Evolutionary conservation across 2,888 invertebrate species (phyloP), one percentile per base, ranked within the genome.

Genomic region (Merodon equestris): DNA sequence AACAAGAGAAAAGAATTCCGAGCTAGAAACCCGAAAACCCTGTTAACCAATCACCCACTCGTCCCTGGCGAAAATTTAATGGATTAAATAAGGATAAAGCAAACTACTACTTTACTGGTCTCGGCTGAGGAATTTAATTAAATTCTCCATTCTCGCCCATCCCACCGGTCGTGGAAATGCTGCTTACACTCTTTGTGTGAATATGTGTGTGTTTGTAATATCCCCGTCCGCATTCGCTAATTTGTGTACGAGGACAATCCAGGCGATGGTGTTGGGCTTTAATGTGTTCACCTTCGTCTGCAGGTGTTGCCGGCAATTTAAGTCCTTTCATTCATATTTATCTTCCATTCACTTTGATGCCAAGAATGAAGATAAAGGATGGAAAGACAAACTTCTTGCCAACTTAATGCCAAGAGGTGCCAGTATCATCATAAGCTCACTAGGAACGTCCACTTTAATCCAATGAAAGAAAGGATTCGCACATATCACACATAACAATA

Each of bases 81-180:
- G 47, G 57, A 67, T 73, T 68, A 14, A 57, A 57, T 38, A 54
- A 15, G 48, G 15, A 57, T 53, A 63, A 54, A 68, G 54, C 45
- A 27, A 27, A 67, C 44, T 47, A 53, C 67, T 48, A 34, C 74
- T 50, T n/a, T n/a, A n/a, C n/a, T n/a, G n/a, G n/a, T n/a, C 45
- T 67, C 51, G 14, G 44, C 66, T 47, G 12, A 47, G 61, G 77
- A 73, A 77, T 77, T 77, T 77, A 77, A 77, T 77, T 77, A 77
- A 77, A 68, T 72, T 50, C 57, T 71, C 51, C 56, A 42, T 38
- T 68, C 14, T 3, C 18, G 50, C 34, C 18, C 34, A 19, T 60
- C 47, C 3, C 34, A 34, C 34, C 40, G 9, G 1, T 14, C 36
- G n/a, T 13, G 27, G 27, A 36, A 60, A 2, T 17, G n/a, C 45